Conservation (phyloP, 2,888 invertebrate genomes). For the Idaea dimidiata region DNA sequence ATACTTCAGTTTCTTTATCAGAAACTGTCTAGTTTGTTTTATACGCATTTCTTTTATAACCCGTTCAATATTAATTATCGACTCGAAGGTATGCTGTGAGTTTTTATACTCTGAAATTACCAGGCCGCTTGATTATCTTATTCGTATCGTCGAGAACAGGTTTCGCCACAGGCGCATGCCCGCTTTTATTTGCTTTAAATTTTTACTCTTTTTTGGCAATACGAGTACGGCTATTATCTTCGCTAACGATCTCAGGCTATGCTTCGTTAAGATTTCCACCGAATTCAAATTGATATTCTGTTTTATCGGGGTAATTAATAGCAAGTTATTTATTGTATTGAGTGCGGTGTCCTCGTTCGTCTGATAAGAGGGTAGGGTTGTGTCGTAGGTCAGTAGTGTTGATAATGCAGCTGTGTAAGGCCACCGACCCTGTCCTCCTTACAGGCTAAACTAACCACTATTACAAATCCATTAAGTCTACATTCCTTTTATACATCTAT, state of each 20-base stretch:
- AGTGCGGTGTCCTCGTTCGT: conserved; percentile 69
- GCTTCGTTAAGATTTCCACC: conserved; percentile 73
- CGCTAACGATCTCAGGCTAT: conserved; percentile 66
- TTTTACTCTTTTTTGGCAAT: conserved; percentile 77
- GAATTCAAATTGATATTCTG: conserved; percentile 62
- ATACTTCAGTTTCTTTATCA: conserved; percentile 1
- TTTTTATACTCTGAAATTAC: conserved; percentile 70
- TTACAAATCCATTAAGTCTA: conserved; percentile 22
- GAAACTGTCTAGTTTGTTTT: conserved; percentile 21
- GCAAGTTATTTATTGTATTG: conserved; percentile 61
- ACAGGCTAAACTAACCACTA: conserved; percentile 11
- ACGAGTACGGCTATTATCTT: conserved; percentile 65
- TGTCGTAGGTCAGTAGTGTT: conserved; percentile 63
- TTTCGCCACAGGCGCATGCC: conserved; percentile 61
- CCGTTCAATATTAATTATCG: conserved; percentile 64
- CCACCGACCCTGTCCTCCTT: conserved; percentile 49
- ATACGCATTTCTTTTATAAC: conserved; percentile 30
- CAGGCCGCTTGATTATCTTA: conserved; percentile 73
- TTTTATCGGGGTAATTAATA: conserved; percentile 60
- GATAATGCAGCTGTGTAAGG: conserved; percentile 70
- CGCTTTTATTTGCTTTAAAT: conserved; percentile 75
- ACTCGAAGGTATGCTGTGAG: conserved; percentile 51
- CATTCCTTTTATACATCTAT: conserved; percentile 19
- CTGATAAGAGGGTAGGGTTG: conserved; percentile 69
- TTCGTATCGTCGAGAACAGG: conserved; percentile 67